Conservation (phyloP, 1,140 invertebrate species). For the Linepithema humile region DNA sequence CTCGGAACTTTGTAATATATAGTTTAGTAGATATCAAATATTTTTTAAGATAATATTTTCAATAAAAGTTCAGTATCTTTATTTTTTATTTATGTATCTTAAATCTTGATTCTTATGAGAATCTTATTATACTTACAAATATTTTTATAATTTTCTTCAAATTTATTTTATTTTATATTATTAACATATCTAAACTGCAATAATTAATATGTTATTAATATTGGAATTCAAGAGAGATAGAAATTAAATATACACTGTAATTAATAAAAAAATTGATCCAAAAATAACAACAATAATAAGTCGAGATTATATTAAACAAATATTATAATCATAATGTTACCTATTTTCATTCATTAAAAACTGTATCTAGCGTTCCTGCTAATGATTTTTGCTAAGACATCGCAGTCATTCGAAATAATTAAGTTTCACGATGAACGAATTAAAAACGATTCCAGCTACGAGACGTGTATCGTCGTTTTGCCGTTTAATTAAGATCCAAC, state of each 20-base stretch:
- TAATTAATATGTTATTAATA: background rate
- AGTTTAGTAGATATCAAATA: background rate
- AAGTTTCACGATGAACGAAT: background rate
- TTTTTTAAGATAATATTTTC: background rate
- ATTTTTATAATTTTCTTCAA: background rate
- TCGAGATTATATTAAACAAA: background rate
- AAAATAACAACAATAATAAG: background rate
- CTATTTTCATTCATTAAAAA: background rate
- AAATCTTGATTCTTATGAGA: background rate
- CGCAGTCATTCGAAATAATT: background rate
- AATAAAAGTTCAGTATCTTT: background rate
- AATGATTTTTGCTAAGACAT: background rate
- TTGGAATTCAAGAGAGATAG: background rate
- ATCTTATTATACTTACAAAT: background rate
- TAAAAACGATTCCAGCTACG: background rate
- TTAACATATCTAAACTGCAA: background rate
- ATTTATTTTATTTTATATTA: background rate
- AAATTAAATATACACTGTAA: background rate
- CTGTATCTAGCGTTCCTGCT: background rate
- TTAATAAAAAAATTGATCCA: background rate
- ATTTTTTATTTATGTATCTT: background rate
- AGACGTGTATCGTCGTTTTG: conserved; percentile 44
- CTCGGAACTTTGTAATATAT: background rate
- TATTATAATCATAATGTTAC: background rate
- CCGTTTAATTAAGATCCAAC: conserved; percentile 56